phyloP scores from a whole-genome alignment of 2,888 invertebrate genomes.

The Branchipolynoe longqiensis region DNA sequence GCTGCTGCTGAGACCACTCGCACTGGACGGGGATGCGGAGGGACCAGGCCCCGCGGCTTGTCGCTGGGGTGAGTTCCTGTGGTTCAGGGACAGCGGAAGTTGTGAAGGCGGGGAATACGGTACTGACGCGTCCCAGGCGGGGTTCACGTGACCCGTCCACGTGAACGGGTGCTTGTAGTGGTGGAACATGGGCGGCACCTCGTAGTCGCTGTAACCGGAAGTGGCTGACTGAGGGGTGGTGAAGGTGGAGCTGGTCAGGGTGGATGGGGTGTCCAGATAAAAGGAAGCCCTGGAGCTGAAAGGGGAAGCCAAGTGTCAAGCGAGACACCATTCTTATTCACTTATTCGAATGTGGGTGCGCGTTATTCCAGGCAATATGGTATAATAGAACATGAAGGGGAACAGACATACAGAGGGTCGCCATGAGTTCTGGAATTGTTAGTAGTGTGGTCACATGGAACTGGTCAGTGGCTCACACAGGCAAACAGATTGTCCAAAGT shows the following conservation, averaged over 20 bases:
- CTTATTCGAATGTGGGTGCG: too few relatives aligned
- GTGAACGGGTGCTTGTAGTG: constrained; percentile 53
- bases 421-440: too few relatives aligned
- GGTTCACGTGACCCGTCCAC: constrained; percentile 40
- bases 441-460: too few relatives aligned
- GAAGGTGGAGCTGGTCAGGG: constrained; percentile 37
- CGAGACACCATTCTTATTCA: too few relatives aligned
- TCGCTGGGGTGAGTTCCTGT: constrained; percentile 25
- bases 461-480: too few relatives aligned
- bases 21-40: background rate
- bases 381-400: too few relatives aligned
- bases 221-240: constrained; percentile 15
- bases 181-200: constrained; percentile 22
- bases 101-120: background rate
- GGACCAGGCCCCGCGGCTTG: background rate
- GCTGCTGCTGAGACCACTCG: constrained; percentile 1
- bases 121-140: constrained; percentile 14
- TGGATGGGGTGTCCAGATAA: constrained; percentile 47
- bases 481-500: too few relatives aligned
- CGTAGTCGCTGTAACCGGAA: constrained; percentile 35
- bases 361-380: too few relatives aligned
- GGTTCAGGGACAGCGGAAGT: background rate
- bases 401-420: too few relatives aligned
- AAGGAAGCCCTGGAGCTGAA: constrained; percentile 34
- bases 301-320: too few relatives aligned